Evolutionary conservation across 2,888 invertebrate genomes (phyloP).

Genomic region (Acleris holmiana): DNA sequence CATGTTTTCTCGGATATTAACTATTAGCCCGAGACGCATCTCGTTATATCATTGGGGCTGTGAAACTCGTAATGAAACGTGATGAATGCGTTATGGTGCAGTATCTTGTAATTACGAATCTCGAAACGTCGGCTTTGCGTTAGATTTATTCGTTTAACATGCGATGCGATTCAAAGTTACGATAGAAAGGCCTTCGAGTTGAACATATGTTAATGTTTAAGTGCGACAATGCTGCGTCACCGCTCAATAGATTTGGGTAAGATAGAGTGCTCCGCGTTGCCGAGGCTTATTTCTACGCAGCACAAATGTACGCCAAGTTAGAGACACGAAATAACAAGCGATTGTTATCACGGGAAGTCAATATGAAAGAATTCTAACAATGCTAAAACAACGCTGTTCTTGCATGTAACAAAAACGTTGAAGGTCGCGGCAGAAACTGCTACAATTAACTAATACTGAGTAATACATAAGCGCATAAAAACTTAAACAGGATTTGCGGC

Average conservation of each 20-base stretch:
- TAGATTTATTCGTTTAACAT: conserved; percentile 11
- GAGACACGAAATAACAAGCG: neutral
- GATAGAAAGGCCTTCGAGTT: conserved; percentile 2
- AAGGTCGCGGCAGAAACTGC: conserved; percentile 37
- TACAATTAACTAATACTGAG: conserved; percentile 39
- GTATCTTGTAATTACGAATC: conserved; percentile 22
- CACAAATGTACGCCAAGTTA: neutral
- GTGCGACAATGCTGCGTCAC: too few species aligned
- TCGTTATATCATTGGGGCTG: conserved; percentile 18
- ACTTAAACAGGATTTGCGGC: conserved; percentile 67
- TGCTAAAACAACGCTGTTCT: conserved; percentile 7
- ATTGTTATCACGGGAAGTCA: conserved; percentile 1
- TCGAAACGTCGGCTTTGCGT: conserved; percentile 2
- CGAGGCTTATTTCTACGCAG: neutral
- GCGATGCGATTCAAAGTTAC: neutral
- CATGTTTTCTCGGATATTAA: conserved; percentile 37
- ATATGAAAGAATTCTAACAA: neutral
- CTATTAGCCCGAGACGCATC: conserved; percentile 11
- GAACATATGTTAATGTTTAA: neutral
- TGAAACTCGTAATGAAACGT: conserved; percentile 25
- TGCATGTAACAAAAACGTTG: conserved; percentile 26
- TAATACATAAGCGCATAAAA: conserved; percentile 50
- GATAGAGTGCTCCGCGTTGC: neutral
- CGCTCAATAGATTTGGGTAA: neutral
- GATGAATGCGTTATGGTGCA: conserved; percentile 18